Evolutionary conservation across 2,888 invertebrate genomes (phyloP).

Genomic region (Rhagonycha lutea): DNA sequence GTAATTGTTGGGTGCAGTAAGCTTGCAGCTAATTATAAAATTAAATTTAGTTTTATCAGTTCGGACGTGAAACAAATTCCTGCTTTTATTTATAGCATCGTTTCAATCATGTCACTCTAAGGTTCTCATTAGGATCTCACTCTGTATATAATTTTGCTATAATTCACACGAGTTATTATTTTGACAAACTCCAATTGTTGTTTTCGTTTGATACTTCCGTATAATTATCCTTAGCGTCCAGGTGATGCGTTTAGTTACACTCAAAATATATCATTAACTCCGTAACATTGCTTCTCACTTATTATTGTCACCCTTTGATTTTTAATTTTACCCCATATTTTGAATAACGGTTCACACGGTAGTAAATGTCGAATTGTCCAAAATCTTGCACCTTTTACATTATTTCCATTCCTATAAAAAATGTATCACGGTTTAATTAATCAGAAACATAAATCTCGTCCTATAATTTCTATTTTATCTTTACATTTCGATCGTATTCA

Average conservation of each 20-base stretch:
- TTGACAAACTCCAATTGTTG: not conserved
- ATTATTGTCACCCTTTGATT: not conserved
- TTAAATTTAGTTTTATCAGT: not conserved
- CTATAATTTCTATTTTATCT: not conserved
- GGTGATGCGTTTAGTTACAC: not conserved
- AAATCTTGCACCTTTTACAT: not conserved
- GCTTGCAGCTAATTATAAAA: constrained; percentile 1
- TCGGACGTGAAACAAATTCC: not conserved
- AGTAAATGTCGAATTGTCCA: not conserved
- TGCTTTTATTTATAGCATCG: not conserved
- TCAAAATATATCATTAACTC: not conserved
- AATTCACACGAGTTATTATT: not conserved
- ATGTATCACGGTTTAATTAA: not conserved
- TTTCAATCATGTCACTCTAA: not conserved
- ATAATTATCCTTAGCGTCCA: not conserved
- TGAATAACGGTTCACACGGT: not conserved
- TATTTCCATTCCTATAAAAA: not conserved
- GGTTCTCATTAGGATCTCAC: not conserved
- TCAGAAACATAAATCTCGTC: not conserved
- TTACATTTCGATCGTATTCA: not conserved
- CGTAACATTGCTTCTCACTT: not conserved
- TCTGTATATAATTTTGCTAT: not conserved
- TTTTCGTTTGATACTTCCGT: not conserved
- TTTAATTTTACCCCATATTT: not conserved
- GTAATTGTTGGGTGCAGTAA: constrained; percentile 25